Evolutionary conservation across 2,888 invertebrate species (phyloP).

Genomic region (Athalia rosae): DNA sequence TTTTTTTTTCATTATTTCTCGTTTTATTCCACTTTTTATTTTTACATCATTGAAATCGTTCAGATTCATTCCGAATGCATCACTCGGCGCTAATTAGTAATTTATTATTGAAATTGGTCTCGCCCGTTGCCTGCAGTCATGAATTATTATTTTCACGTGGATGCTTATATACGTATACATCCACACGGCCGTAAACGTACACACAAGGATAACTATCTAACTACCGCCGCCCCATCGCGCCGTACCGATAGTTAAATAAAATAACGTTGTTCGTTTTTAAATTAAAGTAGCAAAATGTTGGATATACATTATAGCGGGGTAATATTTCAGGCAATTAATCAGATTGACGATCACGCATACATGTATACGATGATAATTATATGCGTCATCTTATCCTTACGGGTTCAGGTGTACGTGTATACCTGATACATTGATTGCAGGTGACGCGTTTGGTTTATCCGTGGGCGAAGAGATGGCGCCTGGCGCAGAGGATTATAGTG

Average conservation of each 20-base stretch:
- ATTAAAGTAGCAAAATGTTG: neutral
- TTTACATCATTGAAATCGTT: constrained; percentile 9
- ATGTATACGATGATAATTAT: no score
- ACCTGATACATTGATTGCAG: constrained; percentile 39
- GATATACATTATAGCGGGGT: no score
- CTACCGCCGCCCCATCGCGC: neutral
- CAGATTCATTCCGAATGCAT: constrained; percentile 29
- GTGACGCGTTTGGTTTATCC: constrained; percentile 34
- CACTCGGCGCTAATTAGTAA: constrained; percentile 38
- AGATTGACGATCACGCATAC: no score
- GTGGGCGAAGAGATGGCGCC: constrained; percentile 43
- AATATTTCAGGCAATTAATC: no score
- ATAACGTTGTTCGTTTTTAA: neutral
- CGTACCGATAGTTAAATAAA: neutral
- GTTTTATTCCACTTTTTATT: neutral
- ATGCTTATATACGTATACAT: neutral
- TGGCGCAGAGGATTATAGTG: constrained; percentile 3
- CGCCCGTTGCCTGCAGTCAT: constrained; percentile 9
- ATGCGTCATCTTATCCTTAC: no score
- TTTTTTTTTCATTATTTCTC: neutral
- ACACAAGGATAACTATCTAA: neutral
- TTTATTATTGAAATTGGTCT: constrained; percentile 38
- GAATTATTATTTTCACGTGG: constrained; percentile 24
- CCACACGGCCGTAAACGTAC: neutral
- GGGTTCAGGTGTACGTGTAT: neutral